Conservation (phyloP, 2,888 invertebrate genomes). For the Bellardia pandia region DNA sequence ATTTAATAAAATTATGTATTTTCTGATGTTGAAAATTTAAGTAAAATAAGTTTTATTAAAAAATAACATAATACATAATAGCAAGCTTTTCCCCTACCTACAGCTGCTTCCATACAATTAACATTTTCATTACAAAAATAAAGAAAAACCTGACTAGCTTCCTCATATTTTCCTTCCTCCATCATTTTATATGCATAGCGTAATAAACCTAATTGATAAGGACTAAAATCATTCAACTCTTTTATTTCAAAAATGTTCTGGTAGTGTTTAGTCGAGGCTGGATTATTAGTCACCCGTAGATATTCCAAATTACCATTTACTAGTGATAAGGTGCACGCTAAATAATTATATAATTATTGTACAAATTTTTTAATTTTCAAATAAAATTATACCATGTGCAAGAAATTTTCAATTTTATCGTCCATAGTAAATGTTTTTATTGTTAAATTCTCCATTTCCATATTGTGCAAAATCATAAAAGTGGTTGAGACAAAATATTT, state of each 20-base stretch:
- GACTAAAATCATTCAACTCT: constrained; percentile 9
- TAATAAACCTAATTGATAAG: constrained; percentile 72
- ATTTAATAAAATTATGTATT: too few relatives aligned
- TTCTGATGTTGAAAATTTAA: too few relatives aligned
- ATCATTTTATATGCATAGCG: constrained; percentile 76
- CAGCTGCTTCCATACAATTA: constrained; percentile 50
- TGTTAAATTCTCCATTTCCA: constrained; percentile 66
- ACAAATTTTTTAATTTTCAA: background rate
- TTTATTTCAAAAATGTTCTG: constrained; percentile 51
- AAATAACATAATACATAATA: too few relatives aligned
- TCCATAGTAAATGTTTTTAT: constrained; percentile 57
- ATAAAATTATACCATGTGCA: constrained; percentile 53
- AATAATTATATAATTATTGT: background rate
- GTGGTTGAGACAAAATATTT: constrained; percentile 77
- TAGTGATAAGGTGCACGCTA: constrained; percentile 74
- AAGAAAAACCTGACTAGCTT: constrained; percentile 67
- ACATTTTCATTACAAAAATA: constrained; percentile 17
- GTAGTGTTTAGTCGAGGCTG: constrained; percentile 74
- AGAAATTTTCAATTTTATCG: constrained; percentile 46
- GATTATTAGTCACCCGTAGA: constrained; percentile 57
- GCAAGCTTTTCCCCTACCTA: constrained; percentile 70
- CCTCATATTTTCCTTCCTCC: constrained; percentile 49
- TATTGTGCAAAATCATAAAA: constrained; percentile 75
- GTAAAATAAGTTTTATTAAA: too few relatives aligned
- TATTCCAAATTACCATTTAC: constrained; percentile 79